phyloP scores from a whole-genome alignment of 2,113 vertebrate species.

The Thermophis baileyi region DNA sequence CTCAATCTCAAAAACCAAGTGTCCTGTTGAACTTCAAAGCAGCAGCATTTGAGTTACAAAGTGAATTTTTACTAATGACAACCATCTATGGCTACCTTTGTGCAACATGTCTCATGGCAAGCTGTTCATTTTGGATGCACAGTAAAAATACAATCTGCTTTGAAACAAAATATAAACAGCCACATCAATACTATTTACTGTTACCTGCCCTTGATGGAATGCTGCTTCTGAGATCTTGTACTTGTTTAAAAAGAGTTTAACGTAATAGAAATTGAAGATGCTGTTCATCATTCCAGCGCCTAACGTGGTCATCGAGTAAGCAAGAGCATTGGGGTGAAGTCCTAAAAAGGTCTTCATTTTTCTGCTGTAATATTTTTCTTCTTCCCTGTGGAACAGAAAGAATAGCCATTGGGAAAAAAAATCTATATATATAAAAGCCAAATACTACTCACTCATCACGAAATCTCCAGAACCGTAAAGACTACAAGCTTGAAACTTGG shows the following conservation, averaged over 20 bases:
- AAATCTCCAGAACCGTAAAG: no score
- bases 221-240: slow-evolving; percentile 83
- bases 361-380: slow-evolving; percentile 43
- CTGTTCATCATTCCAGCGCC: slow-evolving; percentile 87
- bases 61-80: background rate
- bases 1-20: background rate
- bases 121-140: background rate
- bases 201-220: slow-evolving; percentile 86
- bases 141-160: background rate
- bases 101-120: background rate
- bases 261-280: slow-evolving; percentile 89
- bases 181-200: background rate
- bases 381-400: slow-evolving; percentile 32
- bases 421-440: no score
- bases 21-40: background rate
- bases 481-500: no score
- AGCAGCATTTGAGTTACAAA: background rate
- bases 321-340: slow-evolving; percentile 72
- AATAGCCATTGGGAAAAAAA: background rate
- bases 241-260: slow-evolving; percentile 85
- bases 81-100: background rate
- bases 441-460: no score
- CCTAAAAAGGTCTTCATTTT: slow-evolving; percentile 61
- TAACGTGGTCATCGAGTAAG: slow-evolving; percentile 85
- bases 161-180: background rate